Evolutionary conservation across 2,797 vertebrate species (phyloP), one percentile per base, ranked within the genome.

Genomic region (Propithecus perrieri): DNA sequence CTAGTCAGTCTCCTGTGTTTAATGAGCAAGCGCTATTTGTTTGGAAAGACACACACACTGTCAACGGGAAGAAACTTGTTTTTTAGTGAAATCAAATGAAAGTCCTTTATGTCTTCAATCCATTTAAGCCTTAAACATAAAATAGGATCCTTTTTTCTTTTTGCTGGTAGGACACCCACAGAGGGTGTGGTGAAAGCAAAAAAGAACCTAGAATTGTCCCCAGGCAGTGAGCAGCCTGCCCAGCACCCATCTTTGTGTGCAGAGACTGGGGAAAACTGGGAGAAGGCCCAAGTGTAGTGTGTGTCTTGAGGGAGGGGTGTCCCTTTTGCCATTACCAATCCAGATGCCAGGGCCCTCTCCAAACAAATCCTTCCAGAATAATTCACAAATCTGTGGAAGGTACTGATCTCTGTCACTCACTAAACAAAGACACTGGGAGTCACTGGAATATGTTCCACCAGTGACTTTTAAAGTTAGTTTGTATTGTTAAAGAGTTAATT

Each of bases 121-220:
- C 90, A 46, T 80, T 89, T 86, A 92, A 89, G 71, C 88, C 96
- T 96, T 90, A 96, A 89, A 92, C 75, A 91, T 91, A 94, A 97
- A 86, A 95, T 80, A 59, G 38, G 71, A 74, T 91, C 35, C 61
- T 6, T 10, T 43, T 92, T 75, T 69, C 33, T 53, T 69, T 24
- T 59, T 20, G 13, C 61, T 76, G 48, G 48, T 67, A 53, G 81
- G 85, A 89, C 84, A 97, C 81, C 81, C 94, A 89, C 76, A 85
- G 74, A 97, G 59, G 96, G 79, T 93, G 93, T 95, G 85, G 91
- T 80, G 7, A 46, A 35, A 86, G 55, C 41, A 4, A 41, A 30
- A 93, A 69, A 33, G 15, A 83, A 69, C 28, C 67, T 90, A 0
- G 10, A 72, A 46, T 79, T 78, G 69, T 75, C 63, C 46, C 6